phyloP scores from a whole-genome alignment of 1,140 invertebrate species.

The Rhynchophorus ferrugineus region DNA sequence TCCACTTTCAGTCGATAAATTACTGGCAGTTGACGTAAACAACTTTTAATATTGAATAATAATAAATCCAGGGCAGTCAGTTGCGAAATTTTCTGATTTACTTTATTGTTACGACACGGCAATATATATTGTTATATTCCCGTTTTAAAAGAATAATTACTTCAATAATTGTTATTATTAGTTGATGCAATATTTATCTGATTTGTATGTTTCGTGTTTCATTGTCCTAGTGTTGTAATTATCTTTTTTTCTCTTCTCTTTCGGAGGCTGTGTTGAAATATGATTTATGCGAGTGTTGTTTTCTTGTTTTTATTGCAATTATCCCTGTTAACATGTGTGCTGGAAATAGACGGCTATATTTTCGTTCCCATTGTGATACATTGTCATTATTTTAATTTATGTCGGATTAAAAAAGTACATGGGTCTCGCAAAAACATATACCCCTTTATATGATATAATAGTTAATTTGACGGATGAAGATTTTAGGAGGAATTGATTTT shows the following conservation, averaged over 20 bases:
- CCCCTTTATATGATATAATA: too few species aligned
- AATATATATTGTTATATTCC: constrained; percentile 19
- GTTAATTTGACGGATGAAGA: too few species aligned
- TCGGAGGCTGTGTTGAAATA: neutral
- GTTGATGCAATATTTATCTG: constrained; percentile 17
- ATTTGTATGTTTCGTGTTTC: constrained; percentile 10
- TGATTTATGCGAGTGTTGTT: neutral
- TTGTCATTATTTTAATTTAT: too few species aligned
- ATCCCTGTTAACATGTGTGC: too few species aligned
- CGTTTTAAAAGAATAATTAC: constrained; percentile 19
- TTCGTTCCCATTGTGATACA: too few species aligned
- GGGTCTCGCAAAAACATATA: too few species aligned
- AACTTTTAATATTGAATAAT: constrained; percentile 22
- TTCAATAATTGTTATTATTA: constrained; percentile 17
- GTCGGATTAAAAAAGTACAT: too few species aligned
- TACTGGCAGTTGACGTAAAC: constrained; percentile 10
- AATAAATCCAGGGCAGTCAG: constrained; percentile 13
- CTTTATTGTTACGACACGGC: constrained; percentile 15
- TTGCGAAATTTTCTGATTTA: constrained; percentile 19
- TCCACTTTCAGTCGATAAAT: constrained; percentile 20
- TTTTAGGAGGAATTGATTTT: too few species aligned
- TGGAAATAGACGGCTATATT: too few species aligned
- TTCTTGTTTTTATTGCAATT: too few species aligned
- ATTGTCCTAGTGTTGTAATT: neutral
- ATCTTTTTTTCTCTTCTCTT: neutral